phyloP scores from a whole-genome alignment of 2,113 vertebrate species.

The Electrona antarctica region DNA sequence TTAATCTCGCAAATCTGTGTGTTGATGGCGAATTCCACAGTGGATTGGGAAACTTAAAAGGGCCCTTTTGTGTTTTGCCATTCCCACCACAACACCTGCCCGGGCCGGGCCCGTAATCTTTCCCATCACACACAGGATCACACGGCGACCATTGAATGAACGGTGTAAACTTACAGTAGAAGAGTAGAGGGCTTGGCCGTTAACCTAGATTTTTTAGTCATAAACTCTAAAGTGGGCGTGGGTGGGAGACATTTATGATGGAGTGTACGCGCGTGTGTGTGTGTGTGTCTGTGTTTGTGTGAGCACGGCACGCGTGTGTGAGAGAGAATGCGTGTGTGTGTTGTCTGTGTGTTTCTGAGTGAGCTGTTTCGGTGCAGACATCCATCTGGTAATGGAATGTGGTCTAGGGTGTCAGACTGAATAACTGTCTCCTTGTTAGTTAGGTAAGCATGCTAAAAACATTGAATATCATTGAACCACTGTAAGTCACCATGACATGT shows the following conservation, averaged over 20 bases:
- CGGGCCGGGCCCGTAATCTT: conserved; percentile 30
- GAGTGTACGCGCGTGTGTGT: neutral
- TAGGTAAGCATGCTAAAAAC: neutral
- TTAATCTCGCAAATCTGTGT: conserved; percentile 71
- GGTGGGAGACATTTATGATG: conserved; percentile 19
- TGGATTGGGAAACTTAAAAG: conserved; percentile 52
- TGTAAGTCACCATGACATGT: neutral
- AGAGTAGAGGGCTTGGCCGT: conserved; percentile 35
- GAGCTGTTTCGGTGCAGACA: neutral
- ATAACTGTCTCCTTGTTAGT: neutral
- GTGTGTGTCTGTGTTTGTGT: neutral
- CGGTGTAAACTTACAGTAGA: conserved; percentile 53
- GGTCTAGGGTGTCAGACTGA: neutral
- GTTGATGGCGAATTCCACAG: conserved; percentile 63
- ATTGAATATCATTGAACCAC: neutral
- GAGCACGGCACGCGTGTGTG: neutral
- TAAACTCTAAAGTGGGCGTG: conserved; percentile 24
- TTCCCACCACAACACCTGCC: conserved; percentile 58
- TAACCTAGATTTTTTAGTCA: conserved; percentile 37
- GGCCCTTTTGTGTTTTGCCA: conserved; percentile 38
- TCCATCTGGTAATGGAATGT: conserved; percentile 56
- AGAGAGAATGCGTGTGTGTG: conserved; percentile 4
- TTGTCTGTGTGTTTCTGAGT: neutral
- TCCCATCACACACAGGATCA: conserved; percentile 51
- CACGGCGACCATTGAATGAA: conserved; percentile 41